Evolutionary conservation across 2,888 invertebrate genomes (phyloP).

Genomic region (Aphidoletes aphidimyza): DNA sequence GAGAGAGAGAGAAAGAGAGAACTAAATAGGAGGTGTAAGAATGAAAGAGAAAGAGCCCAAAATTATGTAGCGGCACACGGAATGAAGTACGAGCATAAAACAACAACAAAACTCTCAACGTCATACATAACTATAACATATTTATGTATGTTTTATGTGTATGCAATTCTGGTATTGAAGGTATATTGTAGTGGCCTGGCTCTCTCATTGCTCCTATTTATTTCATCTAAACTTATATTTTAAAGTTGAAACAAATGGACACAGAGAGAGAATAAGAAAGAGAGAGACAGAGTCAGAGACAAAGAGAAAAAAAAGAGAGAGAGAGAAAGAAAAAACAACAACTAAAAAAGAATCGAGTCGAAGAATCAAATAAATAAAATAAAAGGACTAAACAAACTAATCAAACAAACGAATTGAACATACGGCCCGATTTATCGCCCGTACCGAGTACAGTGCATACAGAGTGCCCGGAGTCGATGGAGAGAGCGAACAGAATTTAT

Average conservation of each 20-base stretch:
- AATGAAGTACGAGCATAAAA: neutral
- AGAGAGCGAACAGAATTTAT: no score
- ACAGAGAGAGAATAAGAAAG: neutral
- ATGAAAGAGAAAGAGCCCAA: neutral
- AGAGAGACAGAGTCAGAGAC: no score
- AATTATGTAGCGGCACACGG: constrained; percentile 21
- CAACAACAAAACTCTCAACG: neutral
- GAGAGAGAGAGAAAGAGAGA: neutral
- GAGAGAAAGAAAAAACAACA: neutral
- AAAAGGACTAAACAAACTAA: constrained; percentile 4
- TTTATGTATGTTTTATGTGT: constrained; percentile 42
- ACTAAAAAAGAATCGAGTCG: neutral
- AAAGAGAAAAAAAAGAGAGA: neutral
- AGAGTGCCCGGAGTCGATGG: neutral
- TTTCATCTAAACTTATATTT: neutral
- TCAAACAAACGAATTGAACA: constrained; percentile 30
- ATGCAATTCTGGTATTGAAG: neutral
- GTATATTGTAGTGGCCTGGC: neutral
- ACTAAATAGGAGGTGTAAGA: neutral
- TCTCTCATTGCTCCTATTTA: neutral
- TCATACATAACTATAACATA: constrained; percentile 42
- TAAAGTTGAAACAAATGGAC: constrained; percentile 2
- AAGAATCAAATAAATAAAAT: neutral
- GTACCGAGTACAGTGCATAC: neutral
- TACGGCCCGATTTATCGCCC: neutral